phyloP scores from a whole-genome alignment of 2,888 invertebrate genomes.

The Mycalesis mineus region DNA sequence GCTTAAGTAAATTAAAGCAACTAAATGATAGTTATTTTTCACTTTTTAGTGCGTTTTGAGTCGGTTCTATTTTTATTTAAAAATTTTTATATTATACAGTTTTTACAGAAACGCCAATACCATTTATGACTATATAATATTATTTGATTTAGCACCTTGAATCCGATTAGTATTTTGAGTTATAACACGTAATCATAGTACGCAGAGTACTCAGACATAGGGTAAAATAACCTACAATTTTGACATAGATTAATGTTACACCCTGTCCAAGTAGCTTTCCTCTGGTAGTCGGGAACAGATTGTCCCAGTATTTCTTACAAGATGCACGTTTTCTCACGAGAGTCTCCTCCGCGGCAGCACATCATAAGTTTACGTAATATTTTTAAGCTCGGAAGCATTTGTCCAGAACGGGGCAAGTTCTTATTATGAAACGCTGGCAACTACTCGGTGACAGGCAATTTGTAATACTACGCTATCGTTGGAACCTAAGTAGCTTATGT shows the following conservation, averaged over 20 bases:
- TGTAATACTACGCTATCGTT: background rate
- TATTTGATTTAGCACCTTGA: no score
- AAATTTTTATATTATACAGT: no score
- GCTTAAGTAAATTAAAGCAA: no score
- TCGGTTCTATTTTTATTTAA: no score
- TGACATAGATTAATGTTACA: background rate
- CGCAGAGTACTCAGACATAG: background rate
- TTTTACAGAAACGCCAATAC: no score
- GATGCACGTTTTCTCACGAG: constrained; percentile 6
- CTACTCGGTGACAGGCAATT: constrained; percentile 1
- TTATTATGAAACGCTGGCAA: background rate
- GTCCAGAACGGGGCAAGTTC: background rate
- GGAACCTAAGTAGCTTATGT: background rate
- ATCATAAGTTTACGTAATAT: constrained; percentile 5
- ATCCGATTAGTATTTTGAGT: no score
- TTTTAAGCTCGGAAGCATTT: constrained; percentile 1
- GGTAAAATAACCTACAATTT: background rate
- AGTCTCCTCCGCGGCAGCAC: background rate
- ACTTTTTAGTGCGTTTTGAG: no score
- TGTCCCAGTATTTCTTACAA: constrained; percentile 5
- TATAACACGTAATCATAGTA: no score
- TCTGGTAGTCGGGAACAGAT: constrained; percentile 4
- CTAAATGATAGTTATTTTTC: no score
- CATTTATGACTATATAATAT: no score
- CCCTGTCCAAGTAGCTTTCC: background rate